Evolutionary conservation across 2,797 vertebrate species (phyloP), one percentile per base, ranked within the genome.

Genomic region (Mionectes olivaceus): DNA sequence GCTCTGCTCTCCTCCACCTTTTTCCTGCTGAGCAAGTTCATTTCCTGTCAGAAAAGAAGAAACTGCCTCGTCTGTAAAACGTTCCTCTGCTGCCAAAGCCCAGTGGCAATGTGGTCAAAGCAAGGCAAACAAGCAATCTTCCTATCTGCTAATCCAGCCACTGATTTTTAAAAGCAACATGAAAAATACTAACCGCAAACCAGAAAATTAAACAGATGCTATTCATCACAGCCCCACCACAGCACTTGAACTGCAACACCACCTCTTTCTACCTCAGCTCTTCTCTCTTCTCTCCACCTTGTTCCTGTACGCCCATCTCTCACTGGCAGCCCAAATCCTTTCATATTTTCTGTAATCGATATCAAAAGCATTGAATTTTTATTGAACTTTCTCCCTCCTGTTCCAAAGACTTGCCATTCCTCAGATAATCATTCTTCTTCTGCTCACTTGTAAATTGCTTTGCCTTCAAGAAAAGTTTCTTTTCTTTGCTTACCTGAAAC

Each of bases 141-240:
- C 33, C 82, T 93, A 61, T 46, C 44, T 84, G 37, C 52, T 93
- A 56, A 46, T 35, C 63, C 39, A 86, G 69, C 8, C 49, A 55
- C 3, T 32, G 64, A 21, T 60, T 86, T 89, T 86, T 61, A 44
- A 83, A 69, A 94, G 39, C 50, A 93, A 69, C 35, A 59, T 78
- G 55, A 78, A 79, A 82, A 56, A 4, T 23, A 37, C n/a, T 81
- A 65, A 37, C 28, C 73, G 43, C 35, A 91, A 88, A 86, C 7
- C 49, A 88, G 76, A 86, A 83, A 91, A 88, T 76, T 90, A 93
- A 93, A 87, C 50, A 77, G 68, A 55, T 89, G 67, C 19, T 89
- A 49, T 90, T 92, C 44, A 71, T 93, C 73, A 91, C 63, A 85
- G 77, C 92, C 53, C 61, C 69, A 75, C 55, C 0, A 1, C 27